Base-by-base conservation (phyloP, 2,888 invertebrate genomes). In the Apamea sordens region DNA sequence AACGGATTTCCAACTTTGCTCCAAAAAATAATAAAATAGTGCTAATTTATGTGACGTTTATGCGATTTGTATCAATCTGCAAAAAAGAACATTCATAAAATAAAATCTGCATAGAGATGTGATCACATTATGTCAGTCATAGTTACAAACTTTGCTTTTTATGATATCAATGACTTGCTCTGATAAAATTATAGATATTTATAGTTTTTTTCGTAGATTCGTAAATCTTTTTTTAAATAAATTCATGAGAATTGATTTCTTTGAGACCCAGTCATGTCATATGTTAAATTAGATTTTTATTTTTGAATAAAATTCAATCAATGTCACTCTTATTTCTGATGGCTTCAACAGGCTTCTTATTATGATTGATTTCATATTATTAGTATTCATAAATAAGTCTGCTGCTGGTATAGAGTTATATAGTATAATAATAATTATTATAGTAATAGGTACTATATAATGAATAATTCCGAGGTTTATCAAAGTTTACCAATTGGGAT, bases 21-120 rank as follows among this genome's bases (percentile, higher is more conserved):
- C 2, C 24, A 67, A 79, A 72, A 86, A 32, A 3, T 77, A 73
- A 83, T 82, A 86, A 84, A 82, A 81, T 80, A 65, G 78, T 83
- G 73, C 73, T 84, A 82, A 80, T 87, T 87, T 88, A 89, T 88
- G 70, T 73, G 86, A 84, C 80, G 59, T 86, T 82, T 83, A 83
- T 83, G 67, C 73, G 50, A 72, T 86, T 83, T 73, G 70, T 83
- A 79, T 86, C 78, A 77, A 75, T 77, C 80, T 86, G 59, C 77
- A 67, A 85, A 79, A 80, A 59, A 32, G 11, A 77, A 68, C 24
- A 69, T 80, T 76, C 18, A 79, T 82, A 84, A 81, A 83, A 79
- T 59, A 61, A 73, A 73, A 87, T 89, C 84, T 79, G 70, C 83
- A 88, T 87, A 32, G 86, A 86, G 88, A 88, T 87, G 24, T 87